Base-by-base conservation (phyloP, 2,888 invertebrate genomes). In the Drosophila atripex region DNA sequence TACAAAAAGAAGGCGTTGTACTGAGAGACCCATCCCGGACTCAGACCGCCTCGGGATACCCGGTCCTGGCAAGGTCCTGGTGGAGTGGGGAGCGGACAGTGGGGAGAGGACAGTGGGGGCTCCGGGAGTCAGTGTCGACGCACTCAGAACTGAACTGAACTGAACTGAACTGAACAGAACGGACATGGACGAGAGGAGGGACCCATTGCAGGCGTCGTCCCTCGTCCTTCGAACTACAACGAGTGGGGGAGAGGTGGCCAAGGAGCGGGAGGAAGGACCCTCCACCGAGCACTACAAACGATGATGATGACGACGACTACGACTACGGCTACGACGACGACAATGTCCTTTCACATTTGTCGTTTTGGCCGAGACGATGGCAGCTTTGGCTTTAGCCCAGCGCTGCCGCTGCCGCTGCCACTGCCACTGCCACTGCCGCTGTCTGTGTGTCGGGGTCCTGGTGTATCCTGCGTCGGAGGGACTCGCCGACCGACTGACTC, bases 321-420 rank as follows among this genome's bases (percentile, higher is more conserved):
- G 54, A 73, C 60, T 63, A 59, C 28, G 51, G 70, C 47, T 50
- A 45, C 56, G 51, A 80, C 73, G 84, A 87, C 83, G 84, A 88
- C 88, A 84, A 88, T 84, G 84, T 84, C 84, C 84, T 84, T 84
- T 88, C 88, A 87, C 82, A 84, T 84, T 84, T 84, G 84, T 84
- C 88, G 84, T 86, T 83, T 74, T 65, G 72, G 71, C 73, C 86
- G 88, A 82, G 82, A 85, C 88, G 85, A 76, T 60, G 80, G 69
- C 74, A 66, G 53, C 75, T 61, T 53, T 52, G 55, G 59, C 71
- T 63, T 61, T 65, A 60, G 49, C 53, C 45, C 50, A 52, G 61
- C 46, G 43, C 30, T 35, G 21, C 4, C 21, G 21, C 21, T 23
- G 21, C 4, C 21, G 4, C 21, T 23, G 21, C 21, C 21, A 23